Percentiles rank a stretch among this genome's conserved stretches.
Conservation (phyloP, 2,797 vertebrate species). For the Pogoniulus pusillus region DNA sequence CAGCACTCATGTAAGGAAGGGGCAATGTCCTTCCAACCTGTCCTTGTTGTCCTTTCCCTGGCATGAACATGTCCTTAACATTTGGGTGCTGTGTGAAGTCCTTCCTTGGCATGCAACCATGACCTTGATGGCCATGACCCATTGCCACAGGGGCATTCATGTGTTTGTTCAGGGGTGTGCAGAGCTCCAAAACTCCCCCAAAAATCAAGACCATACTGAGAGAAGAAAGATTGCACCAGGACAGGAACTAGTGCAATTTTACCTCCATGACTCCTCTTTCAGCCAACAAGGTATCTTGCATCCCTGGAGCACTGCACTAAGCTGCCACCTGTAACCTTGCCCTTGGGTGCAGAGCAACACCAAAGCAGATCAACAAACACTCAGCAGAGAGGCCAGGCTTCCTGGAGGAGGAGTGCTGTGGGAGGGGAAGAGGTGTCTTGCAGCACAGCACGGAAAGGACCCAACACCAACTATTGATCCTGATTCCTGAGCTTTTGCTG, state of each 20-base stretch:
- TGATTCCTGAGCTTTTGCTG: not conserved
- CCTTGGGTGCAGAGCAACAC: not conserved
- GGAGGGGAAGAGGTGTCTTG: not conserved
- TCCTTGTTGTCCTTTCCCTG: not conserved
- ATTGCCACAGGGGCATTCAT: not conserved
- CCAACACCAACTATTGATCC: not conserved
- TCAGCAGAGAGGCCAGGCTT: not conserved
- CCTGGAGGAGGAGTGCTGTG: not conserved
- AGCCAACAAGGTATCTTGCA: not conserved
- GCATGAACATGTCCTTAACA: not conserved
- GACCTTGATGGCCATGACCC: not conserved
- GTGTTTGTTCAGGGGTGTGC: not conserved
- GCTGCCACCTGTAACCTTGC: not conserved
- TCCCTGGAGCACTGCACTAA: no score
- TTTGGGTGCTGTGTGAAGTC: not conserved
- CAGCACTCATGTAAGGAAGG: not conserved
- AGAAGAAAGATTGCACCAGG: not conserved
- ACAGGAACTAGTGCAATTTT: not conserved
- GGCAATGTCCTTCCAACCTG: fast-evolving
- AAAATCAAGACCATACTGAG: not conserved
- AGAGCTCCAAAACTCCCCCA: not conserved
- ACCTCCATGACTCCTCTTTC: not conserved
- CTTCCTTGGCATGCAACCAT: not conserved
- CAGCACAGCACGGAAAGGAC: not conserved
- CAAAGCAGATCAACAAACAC: not conserved